Evolutionary conservation across 2,113 vertebrate genomes (phyloP), one percentile per base, ranked within the genome.

Genomic region (Pangasianodon hypophthalmus): DNA sequence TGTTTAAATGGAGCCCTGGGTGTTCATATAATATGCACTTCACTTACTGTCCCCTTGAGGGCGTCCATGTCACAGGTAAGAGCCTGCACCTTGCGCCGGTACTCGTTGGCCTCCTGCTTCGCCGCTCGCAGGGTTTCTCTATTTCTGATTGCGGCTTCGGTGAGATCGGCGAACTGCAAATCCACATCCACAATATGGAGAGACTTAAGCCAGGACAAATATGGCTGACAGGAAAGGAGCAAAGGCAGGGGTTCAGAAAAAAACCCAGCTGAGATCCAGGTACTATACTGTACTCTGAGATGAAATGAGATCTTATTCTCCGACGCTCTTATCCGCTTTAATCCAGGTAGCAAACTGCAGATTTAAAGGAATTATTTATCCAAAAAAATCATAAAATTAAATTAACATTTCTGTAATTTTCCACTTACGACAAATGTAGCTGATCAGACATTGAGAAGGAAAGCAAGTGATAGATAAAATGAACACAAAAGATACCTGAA

Each of bases 11-110:
- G 7, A 37, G 41, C 50, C 46, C 18, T 50, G 46, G 37, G 26
- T 37, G 54, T 87, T 79, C 0, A 32, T 52, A 52, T 4, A 19
- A 14, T 19, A 29, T 84, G 54, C 46, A 67, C 21, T 1, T 86
- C 93, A 97, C 98, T 98, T 95, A 99, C 98, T 0, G 97, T 97
- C 95, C 98, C 97, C 95, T 98, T 99, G 21, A 99, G 97, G 0
- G 98, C 95, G 90, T 99, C 98, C 89, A 98, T 96, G 88, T 99
- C 98, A 0, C 97, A 98, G 94, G 98, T 99, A 67, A 99, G 97
- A 1, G 96, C 94, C 95, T 99, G 98, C 90, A 99, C 97, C 94
- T 99, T 98, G n/a, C 97, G 95, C 88, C 98, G 97, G 92, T 97
- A 98, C 41, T 99, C 98, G 6, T 96, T 97, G 0, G 97, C 96